These are phyloP conservation scores for Micrasema minimum DNA, from an alignment of 1,140 invertebrate species.

Conservation along the genomic window DNA sequence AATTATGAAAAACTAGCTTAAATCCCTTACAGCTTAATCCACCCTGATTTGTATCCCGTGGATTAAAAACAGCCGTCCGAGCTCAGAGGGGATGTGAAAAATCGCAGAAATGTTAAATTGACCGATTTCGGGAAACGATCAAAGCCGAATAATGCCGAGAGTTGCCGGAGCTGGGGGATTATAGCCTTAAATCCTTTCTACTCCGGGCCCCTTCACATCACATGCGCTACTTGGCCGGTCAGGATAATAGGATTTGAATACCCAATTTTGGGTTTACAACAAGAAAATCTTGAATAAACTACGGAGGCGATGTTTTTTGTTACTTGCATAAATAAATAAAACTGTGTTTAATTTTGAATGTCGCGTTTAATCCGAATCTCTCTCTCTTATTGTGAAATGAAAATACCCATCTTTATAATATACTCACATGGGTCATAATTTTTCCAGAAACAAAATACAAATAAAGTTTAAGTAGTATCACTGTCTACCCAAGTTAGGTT, in stretches of 20 bases:
- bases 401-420: too few species aligned
- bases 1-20: slow-evolving; percentile 13
- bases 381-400: too few species aligned
- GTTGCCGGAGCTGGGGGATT: slow-evolving; percentile 14
- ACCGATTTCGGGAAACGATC: slow-evolving; percentile 23
- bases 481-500: too few species aligned
- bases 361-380: too few species aligned
- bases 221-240: slow-evolving; percentile 17
- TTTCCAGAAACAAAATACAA: too few species aligned
- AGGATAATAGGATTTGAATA: slow-evolving; percentile 43
- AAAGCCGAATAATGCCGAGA: slow-evolving; percentile 25
- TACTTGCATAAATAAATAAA: too few species aligned
- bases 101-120: slow-evolving; percentile 31
- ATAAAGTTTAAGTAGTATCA: too few species aligned
- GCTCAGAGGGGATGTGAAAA: slow-evolving; percentile 17
- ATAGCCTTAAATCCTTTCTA: slow-evolving; percentile 28
- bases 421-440: too few species aligned
- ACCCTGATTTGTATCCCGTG: background rate
- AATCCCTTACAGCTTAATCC: slow-evolving; percentile 4
- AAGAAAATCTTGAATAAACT: slow-evolving; percentile 25
- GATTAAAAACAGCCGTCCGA: slow-evolving; percentile 15
- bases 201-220: background rate
- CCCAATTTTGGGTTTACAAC: slow-evolving; percentile 31
- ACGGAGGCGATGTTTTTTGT: background rate
- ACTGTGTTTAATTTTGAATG: too few species aligned